Percentiles rank a stretch among this genome's conserved stretches.
phyloP scores from a whole-genome alignment of 2,888 invertebrate genomes.

The Dryobotodes eremita region DNA sequence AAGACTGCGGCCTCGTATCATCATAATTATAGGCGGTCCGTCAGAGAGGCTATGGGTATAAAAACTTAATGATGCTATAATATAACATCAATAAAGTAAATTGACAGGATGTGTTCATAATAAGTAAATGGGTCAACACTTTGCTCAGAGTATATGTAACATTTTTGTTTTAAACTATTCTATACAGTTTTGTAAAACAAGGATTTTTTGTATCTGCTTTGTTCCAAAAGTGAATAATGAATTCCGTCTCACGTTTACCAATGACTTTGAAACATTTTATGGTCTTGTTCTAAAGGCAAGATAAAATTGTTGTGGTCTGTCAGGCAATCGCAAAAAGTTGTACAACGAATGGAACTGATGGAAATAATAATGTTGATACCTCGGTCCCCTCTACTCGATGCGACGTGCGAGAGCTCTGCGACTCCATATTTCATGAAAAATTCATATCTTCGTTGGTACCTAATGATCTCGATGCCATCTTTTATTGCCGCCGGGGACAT shows the following conservation, averaged over 20 bases:
- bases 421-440: slow-evolving; percentile 89
- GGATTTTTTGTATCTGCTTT: slow-evolving; percentile 53
- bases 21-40: slow-evolving; percentile 87
- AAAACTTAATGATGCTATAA: slow-evolving; percentile 88
- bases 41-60: slow-evolving; percentile 83
- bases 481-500: slow-evolving; percentile 86
- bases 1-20: slow-evolving; percentile 82
- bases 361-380: slow-evolving; percentile 81
- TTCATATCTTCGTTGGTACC: slow-evolving; percentile 85
- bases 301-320: slow-evolving; percentile 80
- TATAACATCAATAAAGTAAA: slow-evolving; percentile 89
- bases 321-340: slow-evolving; percentile 79
- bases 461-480: slow-evolving; percentile 88
- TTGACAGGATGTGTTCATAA: slow-evolving; percentile 87
- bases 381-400: slow-evolving; percentile 74
- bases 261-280: slow-evolving; percentile 78
- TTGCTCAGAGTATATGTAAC: slow-evolving; percentile 72
- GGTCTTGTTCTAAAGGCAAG: slow-evolving; percentile 76
- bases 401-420: slow-evolving; percentile 80
- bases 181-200: slow-evolving; percentile 50
- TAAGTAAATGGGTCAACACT: slow-evolving; percentile 85
- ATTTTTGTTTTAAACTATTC: slow-evolving; percentile 62
- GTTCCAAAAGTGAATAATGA: slow-evolving; percentile 74
- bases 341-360: slow-evolving; percentile 78
- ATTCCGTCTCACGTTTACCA: slow-evolving; percentile 77